phyloP scores from a whole-genome alignment of 2,113 vertebrate species.

The Forbesichthys papilliferus region DNA sequence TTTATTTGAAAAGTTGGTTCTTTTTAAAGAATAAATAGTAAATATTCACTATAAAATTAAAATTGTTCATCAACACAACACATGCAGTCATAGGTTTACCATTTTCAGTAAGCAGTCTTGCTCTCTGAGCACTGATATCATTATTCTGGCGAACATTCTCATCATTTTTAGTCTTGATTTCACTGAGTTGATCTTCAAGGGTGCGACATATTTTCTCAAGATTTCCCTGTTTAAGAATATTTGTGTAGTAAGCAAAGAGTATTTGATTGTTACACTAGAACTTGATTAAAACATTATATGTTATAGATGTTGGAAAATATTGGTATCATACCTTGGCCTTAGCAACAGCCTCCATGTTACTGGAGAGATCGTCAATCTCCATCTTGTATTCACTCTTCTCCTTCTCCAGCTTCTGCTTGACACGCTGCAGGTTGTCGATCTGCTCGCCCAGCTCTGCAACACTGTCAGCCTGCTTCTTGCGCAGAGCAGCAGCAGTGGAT shows the following conservation, averaged over 20 bases:
- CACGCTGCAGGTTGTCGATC: too few relatives aligned
- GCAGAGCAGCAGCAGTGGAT: too few relatives aligned
- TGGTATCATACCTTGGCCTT: slow-evolving; percentile 73
- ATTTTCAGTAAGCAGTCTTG: slow-evolving; percentile 58
- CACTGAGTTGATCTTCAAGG: slow-evolving; percentile 35
- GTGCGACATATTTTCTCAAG: slow-evolving; percentile 62
- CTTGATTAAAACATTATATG: not conserved
- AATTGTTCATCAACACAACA: not conserved
- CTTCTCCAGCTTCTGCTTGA: too few relatives aligned
- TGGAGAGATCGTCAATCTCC: slow-evolving; percentile 44
- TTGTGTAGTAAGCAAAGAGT: not conserved
- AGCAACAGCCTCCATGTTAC: slow-evolving; percentile 64
- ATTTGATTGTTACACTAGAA: not conserved
- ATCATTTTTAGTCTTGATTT: slow-evolving; percentile 58
- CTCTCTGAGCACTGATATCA: slow-evolving; percentile 45
- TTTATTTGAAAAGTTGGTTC: too few relatives aligned
- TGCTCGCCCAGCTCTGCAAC: too few relatives aligned
- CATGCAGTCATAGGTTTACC: slow-evolving; percentile 21
- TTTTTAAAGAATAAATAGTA: not conserved
- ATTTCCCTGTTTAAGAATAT: slow-evolving; percentile 37
- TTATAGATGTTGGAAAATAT: not conserved
- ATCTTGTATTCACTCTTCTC: too few relatives aligned
- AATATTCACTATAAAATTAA: not conserved
- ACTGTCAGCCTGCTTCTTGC: too few relatives aligned
- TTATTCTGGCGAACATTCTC: slow-evolving; percentile 50